These are phyloP conservation scores for Amphipyra berbera DNA, from an alignment of 2,888 invertebrate genomes.

Conservation along the genomic window DNA sequence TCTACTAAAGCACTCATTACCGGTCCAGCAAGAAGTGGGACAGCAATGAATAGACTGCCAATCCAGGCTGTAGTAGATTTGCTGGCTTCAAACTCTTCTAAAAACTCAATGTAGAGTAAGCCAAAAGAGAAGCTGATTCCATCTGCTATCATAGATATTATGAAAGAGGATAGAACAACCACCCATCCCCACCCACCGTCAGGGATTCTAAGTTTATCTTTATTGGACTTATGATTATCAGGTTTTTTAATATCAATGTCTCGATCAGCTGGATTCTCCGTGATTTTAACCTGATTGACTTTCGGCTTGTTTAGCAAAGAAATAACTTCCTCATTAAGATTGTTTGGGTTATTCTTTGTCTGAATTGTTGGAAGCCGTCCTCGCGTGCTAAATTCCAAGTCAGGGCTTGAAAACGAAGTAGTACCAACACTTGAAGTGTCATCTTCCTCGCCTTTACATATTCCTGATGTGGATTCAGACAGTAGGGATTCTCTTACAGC, in stretches of 20 bases:
- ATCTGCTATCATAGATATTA: slow-evolving; percentile 97
- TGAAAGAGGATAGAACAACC: slow-evolving; percentile 95
- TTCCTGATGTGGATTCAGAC: slow-evolving; percentile 87
- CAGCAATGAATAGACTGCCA: slow-evolving; percentile 96
- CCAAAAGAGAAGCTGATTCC: slow-evolving; percentile 98
- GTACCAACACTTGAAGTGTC: slow-evolving; percentile 76
- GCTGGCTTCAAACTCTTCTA: slow-evolving; percentile 94
- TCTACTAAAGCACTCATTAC: slow-evolving; percentile 96
- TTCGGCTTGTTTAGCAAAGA: slow-evolving; percentile 51
- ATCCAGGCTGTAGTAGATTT: slow-evolving; percentile 97
- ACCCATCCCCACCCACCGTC: slow-evolving; percentile 98
- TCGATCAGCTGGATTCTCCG: slow-evolving; percentile 64
- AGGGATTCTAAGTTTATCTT: slow-evolving; percentile 90
- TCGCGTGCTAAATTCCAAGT: slow-evolving; percentile 74
- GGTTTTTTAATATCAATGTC: slow-evolving; percentile 58
- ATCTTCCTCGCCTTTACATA: slow-evolving; percentile 83
- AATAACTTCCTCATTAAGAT: slow-evolving; percentile 38
- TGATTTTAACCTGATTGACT: slow-evolving; percentile 62
- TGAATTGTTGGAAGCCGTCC: slow-evolving; percentile 63
- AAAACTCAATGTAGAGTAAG: slow-evolving; percentile 95
- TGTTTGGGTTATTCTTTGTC: slow-evolving; percentile 63
- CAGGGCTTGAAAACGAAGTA: slow-evolving; percentile 81
- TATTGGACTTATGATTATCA: slow-evolving; percentile 52
- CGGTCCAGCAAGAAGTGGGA: slow-evolving; percentile 96
- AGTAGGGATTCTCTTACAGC: slow-evolving; percentile 79